Evolutionary conservation across 2,797 vertebrate species (phyloP).

Genomic region (Oryzias sinensis): DNA sequence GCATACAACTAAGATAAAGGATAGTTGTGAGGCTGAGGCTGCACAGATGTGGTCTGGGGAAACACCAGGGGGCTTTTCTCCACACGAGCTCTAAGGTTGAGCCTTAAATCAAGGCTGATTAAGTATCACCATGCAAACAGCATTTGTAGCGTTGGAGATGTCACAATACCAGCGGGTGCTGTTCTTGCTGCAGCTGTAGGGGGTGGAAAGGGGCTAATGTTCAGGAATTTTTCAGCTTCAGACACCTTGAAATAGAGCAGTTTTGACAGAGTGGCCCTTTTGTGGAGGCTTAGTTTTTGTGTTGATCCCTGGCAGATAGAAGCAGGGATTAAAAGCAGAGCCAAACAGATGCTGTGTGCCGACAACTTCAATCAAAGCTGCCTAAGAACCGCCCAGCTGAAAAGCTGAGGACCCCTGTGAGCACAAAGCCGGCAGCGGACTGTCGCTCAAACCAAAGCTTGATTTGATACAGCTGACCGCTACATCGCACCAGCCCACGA

Average conservation of each 20-base stretch:
- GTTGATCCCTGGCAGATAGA: slow-evolving; percentile 24
- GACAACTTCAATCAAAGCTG: slow-evolving; percentile 45
- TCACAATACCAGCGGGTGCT: too few species aligned
- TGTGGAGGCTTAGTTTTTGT: slow-evolving; percentile 30
- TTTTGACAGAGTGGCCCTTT: slow-evolving; percentile 28
- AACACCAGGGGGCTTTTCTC: not conserved
- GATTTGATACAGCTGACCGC: slow-evolving; percentile 45
- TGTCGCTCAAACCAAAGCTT: slow-evolving; percentile 47
- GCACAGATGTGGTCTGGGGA: too few species aligned
- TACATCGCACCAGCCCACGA: slow-evolving; percentile 63
- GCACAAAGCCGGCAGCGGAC: slow-evolving; percentile 35
- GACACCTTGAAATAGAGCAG: slow-evolving; percentile 9
- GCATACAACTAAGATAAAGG: too few species aligned
- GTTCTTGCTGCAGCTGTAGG: not conserved
- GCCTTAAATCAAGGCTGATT: not conserved
- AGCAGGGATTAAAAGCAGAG: not conserved
- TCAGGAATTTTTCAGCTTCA: slow-evolving; percentile 15
- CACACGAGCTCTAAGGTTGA: too few species aligned
- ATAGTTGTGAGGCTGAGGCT: too few species aligned
- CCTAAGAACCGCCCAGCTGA: slow-evolving; percentile 25
- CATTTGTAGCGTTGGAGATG: not conserved
- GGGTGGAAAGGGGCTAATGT: not conserved
- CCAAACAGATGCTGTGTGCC: slow-evolving; percentile 8
- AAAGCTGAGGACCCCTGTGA: slow-evolving; percentile 29
- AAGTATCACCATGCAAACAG: not conserved